Conservation (phyloP, 2,888 invertebrate genomes). For the Caenorhabditis plicata region DNA sequence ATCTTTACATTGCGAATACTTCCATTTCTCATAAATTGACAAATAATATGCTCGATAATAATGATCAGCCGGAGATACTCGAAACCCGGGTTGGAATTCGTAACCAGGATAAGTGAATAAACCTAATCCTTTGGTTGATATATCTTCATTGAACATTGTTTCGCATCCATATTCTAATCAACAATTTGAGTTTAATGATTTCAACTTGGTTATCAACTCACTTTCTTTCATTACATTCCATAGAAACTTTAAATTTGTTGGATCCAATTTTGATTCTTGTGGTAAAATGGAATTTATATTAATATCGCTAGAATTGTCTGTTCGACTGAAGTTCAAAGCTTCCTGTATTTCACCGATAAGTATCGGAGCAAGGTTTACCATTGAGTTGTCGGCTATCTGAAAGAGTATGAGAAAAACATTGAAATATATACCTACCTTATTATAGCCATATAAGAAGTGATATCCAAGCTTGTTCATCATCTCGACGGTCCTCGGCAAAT, state of each 20-base stretch:
- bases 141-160: constrained; percentile 56
- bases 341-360: constrained; percentile 72
- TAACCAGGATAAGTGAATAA: constrained; percentile 52
- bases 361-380: constrained; percentile 83
- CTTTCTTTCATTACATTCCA: constrained; percentile 57
- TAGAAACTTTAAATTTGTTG: constrained; percentile 47
- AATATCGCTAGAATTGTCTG: constrained; percentile 34
- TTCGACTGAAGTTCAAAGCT: constrained; percentile 26
- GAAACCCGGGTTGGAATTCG: constrained; percentile 61
- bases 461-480: constrained; percentile 74
- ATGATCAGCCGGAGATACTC: constrained; percentile 65
- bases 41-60: constrained; percentile 65
- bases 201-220: constrained; percentile 14
- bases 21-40: constrained; percentile 44
- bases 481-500: constrained; percentile 68
- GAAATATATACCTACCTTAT: constrained; percentile 75
- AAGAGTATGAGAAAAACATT: no score
- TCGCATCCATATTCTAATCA: constrained; percentile 45
- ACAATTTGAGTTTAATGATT: background rate
- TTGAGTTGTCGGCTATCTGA: constrained; percentile 80
- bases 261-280: constrained; percentile 32
- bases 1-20: constrained; percentile 29
- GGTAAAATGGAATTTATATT: constrained; percentile 43
- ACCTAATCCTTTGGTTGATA: constrained; percentile 38
- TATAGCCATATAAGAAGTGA: constrained; percentile 83